phyloP scores from a whole-genome alignment of 2,797 vertebrate species.

The Natrix natrix region DNA sequence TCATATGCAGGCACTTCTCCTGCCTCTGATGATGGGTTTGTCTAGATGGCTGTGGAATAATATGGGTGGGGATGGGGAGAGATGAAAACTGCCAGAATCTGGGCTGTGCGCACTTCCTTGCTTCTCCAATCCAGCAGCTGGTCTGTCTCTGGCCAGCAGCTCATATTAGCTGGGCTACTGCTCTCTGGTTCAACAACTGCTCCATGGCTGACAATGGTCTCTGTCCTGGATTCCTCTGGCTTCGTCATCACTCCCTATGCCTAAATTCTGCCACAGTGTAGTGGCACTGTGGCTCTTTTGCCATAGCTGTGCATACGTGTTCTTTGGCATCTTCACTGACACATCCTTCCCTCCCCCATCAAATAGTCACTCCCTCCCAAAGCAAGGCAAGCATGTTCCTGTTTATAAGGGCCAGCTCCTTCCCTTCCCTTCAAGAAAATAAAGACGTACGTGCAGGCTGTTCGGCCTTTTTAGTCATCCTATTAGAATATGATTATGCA shows the following conservation, averaged over 20 bases:
- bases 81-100: background rate
- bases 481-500: background rate
- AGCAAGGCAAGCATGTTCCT: background rate
- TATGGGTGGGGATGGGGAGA: background rate
- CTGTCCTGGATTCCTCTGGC: background rate
- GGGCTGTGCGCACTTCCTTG: background rate
- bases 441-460: background rate
- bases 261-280: background rate
- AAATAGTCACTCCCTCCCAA: background rate
- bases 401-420: background rate
- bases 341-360: background rate
- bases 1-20: background rate
- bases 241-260: background rate
- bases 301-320: background rate
- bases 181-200: background rate
- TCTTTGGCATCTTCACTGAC: background rate
- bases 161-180: background rate
- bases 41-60: background rate
- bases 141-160: background rate
- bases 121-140: background rate
- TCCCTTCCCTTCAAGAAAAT: background rate
- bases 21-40: background rate
- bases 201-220: background rate
- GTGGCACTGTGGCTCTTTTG: background rate
- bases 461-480: background rate